Percentiles rank a stretch among this genome's conserved stretches.
Conservation (phyloP, 2,888 invertebrate species). For the Oasisia sp. region DNA sequence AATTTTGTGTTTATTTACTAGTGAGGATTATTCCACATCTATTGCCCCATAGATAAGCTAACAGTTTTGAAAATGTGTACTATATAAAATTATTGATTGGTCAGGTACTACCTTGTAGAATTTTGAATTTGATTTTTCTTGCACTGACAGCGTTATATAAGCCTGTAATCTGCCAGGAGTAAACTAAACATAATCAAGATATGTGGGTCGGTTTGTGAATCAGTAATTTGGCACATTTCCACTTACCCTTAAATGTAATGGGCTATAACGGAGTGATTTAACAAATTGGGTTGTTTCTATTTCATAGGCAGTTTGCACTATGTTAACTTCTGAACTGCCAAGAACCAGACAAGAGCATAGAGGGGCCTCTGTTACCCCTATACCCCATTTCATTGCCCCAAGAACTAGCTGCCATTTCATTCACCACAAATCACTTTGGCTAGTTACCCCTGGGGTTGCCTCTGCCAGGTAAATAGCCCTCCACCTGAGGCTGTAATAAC, state of each 20-base stretch:
- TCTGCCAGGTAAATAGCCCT: background rate
- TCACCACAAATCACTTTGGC: background rate
- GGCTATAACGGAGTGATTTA: background rate
- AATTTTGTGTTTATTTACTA: background rate
- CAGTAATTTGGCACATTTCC: background rate
- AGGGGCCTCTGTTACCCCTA: background rate
- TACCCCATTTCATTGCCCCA: background rate
- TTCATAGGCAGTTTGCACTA: background rate
- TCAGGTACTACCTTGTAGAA: background rate
- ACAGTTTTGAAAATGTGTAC: background rate
- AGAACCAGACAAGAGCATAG: background rate
- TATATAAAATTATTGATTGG: background rate
- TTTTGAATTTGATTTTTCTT: background rate
- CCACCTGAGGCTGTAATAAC: background rate
- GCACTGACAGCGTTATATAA: background rate
- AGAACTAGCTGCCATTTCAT: background rate
- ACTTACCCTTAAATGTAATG: background rate
- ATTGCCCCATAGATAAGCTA: background rate
- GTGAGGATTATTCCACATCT: background rate
- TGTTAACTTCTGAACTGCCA: no score
- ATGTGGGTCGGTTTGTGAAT: background rate
- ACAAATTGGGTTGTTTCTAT: background rate
- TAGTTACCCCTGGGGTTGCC: background rate
- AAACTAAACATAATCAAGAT: background rate
- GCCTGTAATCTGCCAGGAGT: background rate